Base-by-base conservation (phyloP, 2,888 invertebrate genomes). In the Trichacis sp. region DNA sequence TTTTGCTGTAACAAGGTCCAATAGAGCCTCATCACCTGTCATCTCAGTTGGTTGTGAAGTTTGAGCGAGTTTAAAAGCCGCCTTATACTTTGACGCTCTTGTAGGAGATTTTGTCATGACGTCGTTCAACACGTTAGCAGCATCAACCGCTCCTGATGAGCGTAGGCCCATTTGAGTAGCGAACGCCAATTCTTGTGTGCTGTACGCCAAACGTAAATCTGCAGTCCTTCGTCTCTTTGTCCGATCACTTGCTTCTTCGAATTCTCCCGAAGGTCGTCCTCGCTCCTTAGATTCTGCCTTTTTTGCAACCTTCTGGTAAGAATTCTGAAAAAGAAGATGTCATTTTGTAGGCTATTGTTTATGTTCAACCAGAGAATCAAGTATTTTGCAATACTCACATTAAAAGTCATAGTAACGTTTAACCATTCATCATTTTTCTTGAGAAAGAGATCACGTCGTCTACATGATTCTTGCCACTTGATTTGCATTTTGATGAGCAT, bases 81-180 rank as follows among this genome's bases (percentile, higher is more conserved):
- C 18, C 14, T 49, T 38, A 5, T 47, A 62, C 30, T 56, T 47
- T 11, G 30, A 11, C 38, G 56, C 56, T 30, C 12, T 9, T n/a
- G 24, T 15, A 1, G 43, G 20, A 8, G 43, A 30, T 5, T 17
- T 11, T 14, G 4, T 17, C 11, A 51, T 36, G 2, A 55, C 33
- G 9, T 55, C 36, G 50, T 55, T 46, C 1, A 62, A 29, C 30
- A 62, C 17, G 17, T 17, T 61, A n/a, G 51, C 55, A 6, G 56
- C 56, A 3, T 45, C 14, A 11, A 14, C 14, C 15, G 53, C 30
- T 17, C 51, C 47, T 1, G 47, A 24, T 11, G 46, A 40, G 3
- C 61, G 50, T 18, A 60, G 42, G 40, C 54, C 49, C 54, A 54
- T 60, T 45, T 54, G 49, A 45, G 60, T 29, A 18, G 60, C 51